A percentile compares a stretch with the other conserved stretches of the same genome.
Conservation (phyloP, 1,140 invertebrate genomes). For the Dysdera silvatica region DNA sequence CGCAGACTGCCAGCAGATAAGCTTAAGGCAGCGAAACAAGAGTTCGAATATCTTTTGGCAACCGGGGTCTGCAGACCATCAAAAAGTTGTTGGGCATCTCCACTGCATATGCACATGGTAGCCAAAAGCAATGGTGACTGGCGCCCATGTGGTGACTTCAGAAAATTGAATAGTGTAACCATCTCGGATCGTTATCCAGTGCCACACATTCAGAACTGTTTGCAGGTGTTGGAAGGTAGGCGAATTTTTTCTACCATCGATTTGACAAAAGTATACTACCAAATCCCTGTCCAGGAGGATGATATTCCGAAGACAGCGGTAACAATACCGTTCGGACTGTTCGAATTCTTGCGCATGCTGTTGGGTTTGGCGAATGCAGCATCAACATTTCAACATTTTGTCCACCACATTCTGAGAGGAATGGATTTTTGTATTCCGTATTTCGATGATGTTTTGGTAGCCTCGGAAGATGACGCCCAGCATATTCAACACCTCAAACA, state of each 20-base stretch:
- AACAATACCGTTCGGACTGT: slow-evolving; percentile 14
- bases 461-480: background rate
- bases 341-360: slow-evolving; percentile 35
- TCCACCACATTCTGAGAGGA: slow-evolving; percentile 45
- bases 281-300: background rate
- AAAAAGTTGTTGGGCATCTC: slow-evolving; percentile 44
- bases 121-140: slow-evolving; percentile 42
- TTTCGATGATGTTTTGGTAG: slow-evolving; percentile 31
- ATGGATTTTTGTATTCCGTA: slow-evolving; percentile 14
- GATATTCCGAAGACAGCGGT: slow-evolving; percentile 26
- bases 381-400: slow-evolving; percentile 47
- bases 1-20: slow-evolving; percentile 38
- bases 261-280: slow-evolving; percentile 4
- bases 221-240: slow-evolving; percentile 13
- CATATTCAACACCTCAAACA: slow-evolving; percentile 35
- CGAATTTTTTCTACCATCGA: slow-evolving; percentile 28
- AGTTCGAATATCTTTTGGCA: slow-evolving; percentile 33
- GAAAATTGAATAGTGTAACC: slow-evolving; percentile 45
- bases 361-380: slow-evolving; percentile 46
- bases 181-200: slow-evolving; percentile 44
- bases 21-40: slow-evolving; percentile 31
- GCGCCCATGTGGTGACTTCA: slow-evolving; percentile 46
- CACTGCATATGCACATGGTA: slow-evolving; percentile 45
- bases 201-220: slow-evolving; percentile 35
- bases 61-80: slow-evolving; percentile 40